These are phyloP conservation scores for Petrolisthes cinctipes DNA, from an alignment of 2,888 invertebrate genomes.

Conservation along the genomic window DNA sequence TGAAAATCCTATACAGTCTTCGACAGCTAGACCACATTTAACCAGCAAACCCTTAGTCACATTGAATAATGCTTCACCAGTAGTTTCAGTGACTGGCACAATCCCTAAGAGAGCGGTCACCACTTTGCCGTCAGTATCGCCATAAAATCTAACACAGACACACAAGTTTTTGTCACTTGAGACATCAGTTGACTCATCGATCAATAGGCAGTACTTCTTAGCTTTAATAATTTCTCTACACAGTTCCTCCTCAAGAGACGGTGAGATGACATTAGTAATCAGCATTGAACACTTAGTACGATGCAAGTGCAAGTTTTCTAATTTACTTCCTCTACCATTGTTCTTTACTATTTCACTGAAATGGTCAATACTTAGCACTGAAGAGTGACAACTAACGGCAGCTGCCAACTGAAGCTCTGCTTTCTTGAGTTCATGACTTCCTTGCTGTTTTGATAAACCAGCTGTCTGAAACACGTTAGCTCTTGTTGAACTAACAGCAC, in stretches of 20 bases:
- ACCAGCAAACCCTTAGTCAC: constrained; percentile 21
- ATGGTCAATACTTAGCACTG: constrained; percentile 21
- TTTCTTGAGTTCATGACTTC: constrained; percentile 8
- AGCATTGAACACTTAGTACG: constrained; percentile 27
- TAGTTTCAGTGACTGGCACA: constrained; percentile 28
- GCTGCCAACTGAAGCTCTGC: constrained; percentile 27
- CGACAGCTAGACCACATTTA: constrained; percentile 12
- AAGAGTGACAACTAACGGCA: constrained; percentile 23
- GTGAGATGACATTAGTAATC: constrained; percentile 29
- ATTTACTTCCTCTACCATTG: constrained; percentile 20
- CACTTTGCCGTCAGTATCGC: constrained; percentile 16
- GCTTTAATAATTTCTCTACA: constrained; percentile 13
- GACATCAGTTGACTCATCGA: constrained; percentile 27
- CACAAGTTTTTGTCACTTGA: constrained; percentile 26
- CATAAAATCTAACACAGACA: constrained; percentile 29
- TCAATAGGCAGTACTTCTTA: constrained; percentile 18
- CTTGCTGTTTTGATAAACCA: constrained; percentile 14
- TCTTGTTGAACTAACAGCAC: constrained; percentile 14
- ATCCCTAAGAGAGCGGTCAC: constrained; percentile 22
- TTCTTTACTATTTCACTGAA: constrained; percentile 26
- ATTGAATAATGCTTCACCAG: constrained; percentile 20
- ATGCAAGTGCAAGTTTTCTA: constrained; percentile 26
- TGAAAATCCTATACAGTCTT: constrained; percentile 14
- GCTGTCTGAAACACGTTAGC: constrained; percentile 6
- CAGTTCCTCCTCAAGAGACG: constrained; percentile 22